Conservation (phyloP, 2,888 invertebrate genomes). For the Brachyptera risi region DNA sequence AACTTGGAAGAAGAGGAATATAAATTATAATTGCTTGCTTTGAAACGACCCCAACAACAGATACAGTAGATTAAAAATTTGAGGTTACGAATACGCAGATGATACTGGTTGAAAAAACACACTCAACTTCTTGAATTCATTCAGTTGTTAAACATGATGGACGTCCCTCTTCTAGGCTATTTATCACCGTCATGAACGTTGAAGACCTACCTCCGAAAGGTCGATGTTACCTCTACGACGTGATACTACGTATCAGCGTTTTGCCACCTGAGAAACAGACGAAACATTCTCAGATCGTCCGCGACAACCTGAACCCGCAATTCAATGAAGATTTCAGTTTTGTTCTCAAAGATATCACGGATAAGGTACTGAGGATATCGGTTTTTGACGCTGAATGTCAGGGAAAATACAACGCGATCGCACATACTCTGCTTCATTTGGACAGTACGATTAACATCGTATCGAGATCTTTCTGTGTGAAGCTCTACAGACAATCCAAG, state of each 20-base stretch:
- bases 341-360: conserved; percentile 35
- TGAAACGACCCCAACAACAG: not conserved
- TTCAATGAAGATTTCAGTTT: conserved; percentile 39
- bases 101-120: not conserved
- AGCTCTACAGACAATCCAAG: too few relatives aligned
- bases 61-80: not conserved
- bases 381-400: conserved; percentile 38
- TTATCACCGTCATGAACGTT: conserved; percentile 37
- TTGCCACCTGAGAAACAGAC: conserved; percentile 37
- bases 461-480: too few relatives aligned
- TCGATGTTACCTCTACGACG: conserved; percentile 35
- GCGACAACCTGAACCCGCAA: conserved; percentile 36
- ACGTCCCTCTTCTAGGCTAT: conserved; percentile 16
- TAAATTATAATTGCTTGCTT: too few relatives aligned
- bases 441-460: too few relatives aligned
- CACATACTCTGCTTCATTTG: conserved; percentile 39
- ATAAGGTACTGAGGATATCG: conserved; percentile 38
- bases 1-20: too few relatives aligned
- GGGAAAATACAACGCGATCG: conserved; percentile 40
- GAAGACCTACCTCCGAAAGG: conserved; percentile 39
- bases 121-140: not conserved
- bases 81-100: too few relatives aligned
- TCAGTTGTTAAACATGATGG: not conserved
- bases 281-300: conserved; percentile 35
- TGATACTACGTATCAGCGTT: conserved; percentile 37